Conservation (phyloP, 2,888 invertebrate genomes). For the Philaethria dido region DNA sequence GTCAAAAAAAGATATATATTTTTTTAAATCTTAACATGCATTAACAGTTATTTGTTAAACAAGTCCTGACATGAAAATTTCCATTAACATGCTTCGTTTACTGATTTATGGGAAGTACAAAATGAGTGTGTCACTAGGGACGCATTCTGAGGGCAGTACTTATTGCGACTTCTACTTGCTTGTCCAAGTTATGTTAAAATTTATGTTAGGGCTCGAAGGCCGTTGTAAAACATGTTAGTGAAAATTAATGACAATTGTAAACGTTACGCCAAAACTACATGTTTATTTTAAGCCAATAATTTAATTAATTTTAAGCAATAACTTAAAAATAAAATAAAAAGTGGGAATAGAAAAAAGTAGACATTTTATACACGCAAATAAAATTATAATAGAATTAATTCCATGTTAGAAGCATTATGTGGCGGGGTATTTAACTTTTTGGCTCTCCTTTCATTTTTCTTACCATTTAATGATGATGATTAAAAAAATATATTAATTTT, state of each 20-base stretch:
- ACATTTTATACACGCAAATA: too few species aligned
- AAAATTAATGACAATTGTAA: slow-evolving; percentile 71
- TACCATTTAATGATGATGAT: too few species aligned
- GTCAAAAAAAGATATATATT: background rate
- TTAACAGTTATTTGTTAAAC: background rate
- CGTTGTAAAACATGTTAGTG: slow-evolving; percentile 67
- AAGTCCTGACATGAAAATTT: slow-evolving; percentile 25
- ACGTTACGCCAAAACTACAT: slow-evolving; percentile 39
- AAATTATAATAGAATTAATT: too few species aligned
- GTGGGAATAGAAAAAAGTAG: too few species aligned
- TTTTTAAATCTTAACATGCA: background rate
- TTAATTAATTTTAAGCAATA: background rate
- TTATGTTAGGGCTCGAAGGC: slow-evolving; percentile 73
- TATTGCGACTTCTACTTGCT: slow-evolving; percentile 75
- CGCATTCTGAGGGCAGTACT: slow-evolving; percentile 70
- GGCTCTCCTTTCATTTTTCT: too few species aligned
- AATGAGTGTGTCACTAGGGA: slow-evolving; percentile 63
- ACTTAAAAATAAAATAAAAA: background rate
- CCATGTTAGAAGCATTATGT: too few species aligned
- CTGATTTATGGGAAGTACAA: slow-evolving; percentile 62
- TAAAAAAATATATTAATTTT: background rate
- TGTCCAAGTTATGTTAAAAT: slow-evolving; percentile 74
- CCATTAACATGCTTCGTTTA: slow-evolving; percentile 37
- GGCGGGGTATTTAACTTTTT: too few species aligned
- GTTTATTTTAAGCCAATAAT: slow-evolving; percentile 1